Conservation (phyloP, 2,113 vertebrate species). For the Engraulis encrasicolus region DNA sequence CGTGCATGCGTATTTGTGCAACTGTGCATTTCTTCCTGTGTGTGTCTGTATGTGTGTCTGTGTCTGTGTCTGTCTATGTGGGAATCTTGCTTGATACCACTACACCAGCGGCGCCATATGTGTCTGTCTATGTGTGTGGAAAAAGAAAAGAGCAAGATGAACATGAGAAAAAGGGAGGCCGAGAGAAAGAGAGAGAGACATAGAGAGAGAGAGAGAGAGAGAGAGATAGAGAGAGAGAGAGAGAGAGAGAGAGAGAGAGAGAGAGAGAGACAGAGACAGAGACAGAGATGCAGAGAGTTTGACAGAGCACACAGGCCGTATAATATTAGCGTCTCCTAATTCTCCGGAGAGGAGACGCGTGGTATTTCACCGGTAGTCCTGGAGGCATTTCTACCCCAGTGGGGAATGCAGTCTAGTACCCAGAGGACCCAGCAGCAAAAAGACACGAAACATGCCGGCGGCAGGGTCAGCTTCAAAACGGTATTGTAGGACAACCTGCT, state of each 20-base stretch:
- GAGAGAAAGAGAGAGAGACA: too few relatives aligned
- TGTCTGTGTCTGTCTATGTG: too few relatives aligned
- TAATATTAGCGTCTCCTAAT: slow-evolving; percentile 3
- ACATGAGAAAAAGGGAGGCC: too few relatives aligned
- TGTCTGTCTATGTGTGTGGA: slow-evolving; percentile 7
- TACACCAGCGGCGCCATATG: too few relatives aligned
- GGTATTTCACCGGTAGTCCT: slow-evolving; percentile 64
- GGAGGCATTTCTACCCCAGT: slow-evolving; percentile 35
- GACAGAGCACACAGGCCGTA: slow-evolving; percentile 10
- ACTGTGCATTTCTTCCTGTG: too few relatives aligned
- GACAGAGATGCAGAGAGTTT: slow-evolving; percentile 13
- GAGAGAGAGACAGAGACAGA: background rate
- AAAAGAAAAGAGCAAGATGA: background rate
- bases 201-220: too few relatives aligned
- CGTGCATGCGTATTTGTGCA: too few relatives aligned
- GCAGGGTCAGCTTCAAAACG: background rate
- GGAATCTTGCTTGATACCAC: too few relatives aligned
- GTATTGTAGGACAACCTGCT: background rate
- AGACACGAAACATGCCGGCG: background rate
- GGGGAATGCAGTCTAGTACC: slow-evolving; percentile 43
- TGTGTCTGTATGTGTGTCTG: background rate
- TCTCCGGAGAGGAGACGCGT: slow-evolving; percentile 1
- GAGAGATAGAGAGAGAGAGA: too few relatives aligned
- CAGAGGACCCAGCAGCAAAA: background rate
- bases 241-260: background rate